phyloP scores from a whole-genome alignment of 1,140 invertebrate species.

The Contarinia nasturtii region DNA sequence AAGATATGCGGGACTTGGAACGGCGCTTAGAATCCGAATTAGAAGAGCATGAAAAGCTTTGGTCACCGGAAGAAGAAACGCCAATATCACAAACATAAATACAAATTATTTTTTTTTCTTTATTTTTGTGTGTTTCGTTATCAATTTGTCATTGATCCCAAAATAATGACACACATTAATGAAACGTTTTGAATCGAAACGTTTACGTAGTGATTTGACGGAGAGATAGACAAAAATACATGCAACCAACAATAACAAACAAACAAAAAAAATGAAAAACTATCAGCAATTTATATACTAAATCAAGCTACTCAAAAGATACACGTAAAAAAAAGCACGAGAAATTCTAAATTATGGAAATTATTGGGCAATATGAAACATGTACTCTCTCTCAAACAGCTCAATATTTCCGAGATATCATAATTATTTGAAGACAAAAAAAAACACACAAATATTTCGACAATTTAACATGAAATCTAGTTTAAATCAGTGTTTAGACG shows the following conservation, averaged over 20 bases:
- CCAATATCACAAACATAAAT: neutral
- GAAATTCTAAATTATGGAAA: neutral
- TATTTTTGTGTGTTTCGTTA: neutral
- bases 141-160: neutral
- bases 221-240: neutral
- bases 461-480: no score
- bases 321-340: neutral
- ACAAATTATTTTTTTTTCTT: neutral
- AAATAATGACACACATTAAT: neutral
- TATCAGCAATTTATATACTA: neutral
- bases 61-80: constrained; percentile 39
- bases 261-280: neutral
- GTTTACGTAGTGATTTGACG: neutral
- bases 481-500: no score
- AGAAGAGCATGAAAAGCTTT: constrained; percentile 42
- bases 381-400: neutral
- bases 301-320: neutral
- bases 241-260: neutral
- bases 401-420: neutral
- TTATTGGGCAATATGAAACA: neutral
- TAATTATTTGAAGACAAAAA: neutral
- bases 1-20: constrained; percentile 46
- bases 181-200: neutral
- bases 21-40: constrained; percentile 41
- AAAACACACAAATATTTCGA: no score